Evolutionary conservation across 2,797 vertebrate species (phyloP).

Genomic region (Melanotaenia nigrans): DNA sequence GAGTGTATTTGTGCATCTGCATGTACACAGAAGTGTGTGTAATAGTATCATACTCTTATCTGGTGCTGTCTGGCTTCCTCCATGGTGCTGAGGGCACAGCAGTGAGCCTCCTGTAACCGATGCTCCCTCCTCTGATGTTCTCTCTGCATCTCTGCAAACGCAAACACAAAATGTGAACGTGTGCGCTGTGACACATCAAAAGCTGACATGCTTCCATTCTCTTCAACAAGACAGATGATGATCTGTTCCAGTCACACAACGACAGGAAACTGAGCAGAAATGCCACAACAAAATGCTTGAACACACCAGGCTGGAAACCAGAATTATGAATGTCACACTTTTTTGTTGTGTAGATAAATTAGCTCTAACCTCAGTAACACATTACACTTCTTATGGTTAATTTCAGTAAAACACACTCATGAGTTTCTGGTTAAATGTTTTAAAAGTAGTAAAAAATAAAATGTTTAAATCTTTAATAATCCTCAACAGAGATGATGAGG

Average conservation of each 20-base stretch:
- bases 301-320: not conserved
- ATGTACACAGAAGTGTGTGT: slow-evolving; percentile 4
- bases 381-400: not conserved
- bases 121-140: slow-evolving; percentile 94
- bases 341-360: fast-evolving
- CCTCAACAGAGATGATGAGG: not conserved
- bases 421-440: not conserved
- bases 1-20: not conserved
- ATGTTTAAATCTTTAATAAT: not conserved
- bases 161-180: not conserved
- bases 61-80: slow-evolving; percentile 93
- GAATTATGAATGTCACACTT: not conserved
- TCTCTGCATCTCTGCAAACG: slow-evolving; percentile 85
- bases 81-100: slow-evolving; percentile 93
- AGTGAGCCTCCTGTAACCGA: slow-evolving; percentile 93
- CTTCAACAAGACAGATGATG: not conserved
- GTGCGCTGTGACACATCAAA: not conserved
- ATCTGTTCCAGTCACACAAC: not conserved
- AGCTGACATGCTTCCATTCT: not conserved
- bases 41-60: slow-evolving; percentile 83
- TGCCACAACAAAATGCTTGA: not conserved
- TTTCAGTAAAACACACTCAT: fast-evolving
- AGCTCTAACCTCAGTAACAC: not conserved
- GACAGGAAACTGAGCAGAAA: not conserved
- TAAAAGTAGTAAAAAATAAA: not conserved